phyloP scores from a whole-genome alignment of 2,113 vertebrate species.

The Forbesichthys agassizii region DNA sequence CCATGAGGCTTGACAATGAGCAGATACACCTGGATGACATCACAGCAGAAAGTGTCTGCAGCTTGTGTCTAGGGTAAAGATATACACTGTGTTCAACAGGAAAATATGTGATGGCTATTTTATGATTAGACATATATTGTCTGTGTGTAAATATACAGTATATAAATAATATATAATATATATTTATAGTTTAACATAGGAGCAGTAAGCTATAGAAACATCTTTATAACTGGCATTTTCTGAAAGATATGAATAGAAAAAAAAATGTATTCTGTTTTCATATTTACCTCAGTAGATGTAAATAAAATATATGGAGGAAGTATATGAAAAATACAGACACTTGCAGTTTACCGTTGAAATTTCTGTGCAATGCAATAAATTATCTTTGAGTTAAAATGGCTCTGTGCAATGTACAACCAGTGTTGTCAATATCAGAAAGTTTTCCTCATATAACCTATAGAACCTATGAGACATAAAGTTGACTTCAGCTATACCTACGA shows the following conservation, averaged over 20 bases:
- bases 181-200: too few species aligned
- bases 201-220: too few species aligned
- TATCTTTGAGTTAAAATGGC: background rate
- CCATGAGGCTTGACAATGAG: slow-evolving; percentile 40
- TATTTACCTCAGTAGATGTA: too few species aligned
- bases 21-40: slow-evolving; percentile 52
- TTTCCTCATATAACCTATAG: background rate
- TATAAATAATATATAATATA: too few species aligned
- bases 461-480: slow-evolving; percentile 19
- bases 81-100: slow-evolving; percentile 11
- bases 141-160: too few species aligned
- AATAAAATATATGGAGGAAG: too few species aligned
- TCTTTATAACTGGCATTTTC: too few species aligned
- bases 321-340: too few species aligned
- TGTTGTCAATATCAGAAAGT: background rate
- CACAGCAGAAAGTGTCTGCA: slow-evolving; percentile 14
- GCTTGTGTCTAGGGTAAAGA: slow-evolving; percentile 21
- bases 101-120: slow-evolving; percentile 42
- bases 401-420: background rate
- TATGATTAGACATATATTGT: slow-evolving; percentile 25
- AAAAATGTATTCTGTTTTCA: too few species aligned
- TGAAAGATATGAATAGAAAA: too few species aligned
- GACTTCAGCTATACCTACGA: slow-evolving; percentile 18
- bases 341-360: too few species aligned
- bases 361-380: too few species aligned